Percentiles rank a stretch among this genome's conserved stretches.
These are phyloP conservation scores for Dryococelus australis DNA, from an alignment of 2,888 invertebrate species.

Conservation along the genomic window DNA sequence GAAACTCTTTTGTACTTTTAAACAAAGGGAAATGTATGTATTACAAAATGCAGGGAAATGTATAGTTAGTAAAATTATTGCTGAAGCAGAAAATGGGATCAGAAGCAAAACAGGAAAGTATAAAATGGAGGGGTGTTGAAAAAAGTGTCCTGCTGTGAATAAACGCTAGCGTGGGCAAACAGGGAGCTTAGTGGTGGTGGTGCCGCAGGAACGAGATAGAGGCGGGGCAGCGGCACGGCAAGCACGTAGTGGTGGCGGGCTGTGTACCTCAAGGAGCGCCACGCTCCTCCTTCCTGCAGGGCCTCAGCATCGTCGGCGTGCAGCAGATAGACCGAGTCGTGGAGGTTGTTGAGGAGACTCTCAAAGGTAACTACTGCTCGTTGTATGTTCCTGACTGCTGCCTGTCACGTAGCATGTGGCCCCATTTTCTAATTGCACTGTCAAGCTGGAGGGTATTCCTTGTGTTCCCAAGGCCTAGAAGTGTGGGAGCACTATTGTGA, in stretches of 20 bases:
- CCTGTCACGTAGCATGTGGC: too few relatives aligned
- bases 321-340: conserved; percentile 98
- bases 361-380: conserved; percentile 72
- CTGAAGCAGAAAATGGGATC: too few relatives aligned
- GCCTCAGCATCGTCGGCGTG: conserved; percentile 94
- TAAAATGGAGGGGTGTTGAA: neutral
- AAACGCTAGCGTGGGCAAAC: too few relatives aligned
- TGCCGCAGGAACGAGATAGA: conserved; percentile 75
- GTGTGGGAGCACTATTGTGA: too few relatives aligned
- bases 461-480: too few relatives aligned
- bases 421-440: too few relatives aligned
- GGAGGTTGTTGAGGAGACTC: conserved; percentile 96
- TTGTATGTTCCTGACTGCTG: too few relatives aligned
- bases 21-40: neutral
- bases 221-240: conserved; percentile 73
- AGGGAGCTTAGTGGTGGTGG: conserved; percentile 26
- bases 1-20: neutral
- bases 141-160: too few relatives aligned
- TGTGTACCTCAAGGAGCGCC: conserved; percentile 97
- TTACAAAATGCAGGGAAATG: too few relatives aligned
- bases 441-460: too few relatives aligned
- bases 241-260: conserved; percentile 93
- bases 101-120: too few relatives aligned
- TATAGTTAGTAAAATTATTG: too few relatives aligned
- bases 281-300: conserved; percentile 71